Base-by-base conservation (phyloP, 1,140 invertebrate genomes). In the Bilobella aurantiaca region DNA sequence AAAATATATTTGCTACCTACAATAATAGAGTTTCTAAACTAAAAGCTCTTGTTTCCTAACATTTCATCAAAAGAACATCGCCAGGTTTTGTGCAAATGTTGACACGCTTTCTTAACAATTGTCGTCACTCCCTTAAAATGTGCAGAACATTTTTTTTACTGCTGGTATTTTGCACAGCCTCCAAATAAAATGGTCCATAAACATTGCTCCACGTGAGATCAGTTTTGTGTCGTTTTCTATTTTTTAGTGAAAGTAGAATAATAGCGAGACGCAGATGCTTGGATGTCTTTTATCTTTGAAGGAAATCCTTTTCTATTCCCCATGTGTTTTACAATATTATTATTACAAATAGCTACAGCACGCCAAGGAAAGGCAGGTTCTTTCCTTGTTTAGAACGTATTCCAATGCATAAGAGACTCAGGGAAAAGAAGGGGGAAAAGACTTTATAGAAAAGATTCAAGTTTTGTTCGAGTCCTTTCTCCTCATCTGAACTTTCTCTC, bases 301-400 rank as follows among this genome's bases (percentile, higher is more conserved):
- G 25, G 8, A 53, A 53, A 53, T 53, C 49, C 23, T 16, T 53
- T 23, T 53, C 21, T 5, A 18, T 5, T 53, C 25, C 49, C 49
- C 49, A 5, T 53, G 49, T 53, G 49, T 53, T 16, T 53, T 53
- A 53, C 49, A 23, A 53, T 53, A 16, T 53, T 53, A 53, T 53
- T 12, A 53, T 53, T 53, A 53, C 49, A 53, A 53, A 53, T 53
- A 53, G 49, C 49, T 53, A 8, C 49, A 53, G n/a, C 12, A 53
- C 12, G 21, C 12, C 14, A 23, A 53, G 49, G 25, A 12, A n/a
- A 42, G n/a, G 37, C n/a, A 42, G 37, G n/a, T 8, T 42, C n/a
- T 42, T n/a, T 42, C 8, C n/a, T 42, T 42, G 37, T 42, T 12
- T n/a, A 42, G 8, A 42, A 42, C 8, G n/a, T 42, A 8, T 42